phyloP scores from a whole-genome alignment of 2,113 vertebrate genomes.

The Cyrtonyx montezumae region DNA sequence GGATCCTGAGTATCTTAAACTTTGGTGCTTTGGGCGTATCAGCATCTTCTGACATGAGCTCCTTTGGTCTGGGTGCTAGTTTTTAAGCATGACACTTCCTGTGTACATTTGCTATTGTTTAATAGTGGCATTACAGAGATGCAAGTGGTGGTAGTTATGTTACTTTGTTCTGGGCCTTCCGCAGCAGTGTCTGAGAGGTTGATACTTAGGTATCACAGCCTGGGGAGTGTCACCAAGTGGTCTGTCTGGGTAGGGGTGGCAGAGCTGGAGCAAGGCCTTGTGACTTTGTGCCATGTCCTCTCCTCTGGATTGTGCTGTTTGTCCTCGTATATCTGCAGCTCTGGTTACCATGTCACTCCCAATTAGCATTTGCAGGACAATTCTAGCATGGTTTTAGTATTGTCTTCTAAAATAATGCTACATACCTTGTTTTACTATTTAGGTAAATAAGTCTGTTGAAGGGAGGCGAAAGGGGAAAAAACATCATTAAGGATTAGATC shows the following conservation, averaged over 20 bases:
- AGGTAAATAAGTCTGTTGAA: background rate
- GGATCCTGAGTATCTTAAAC: background rate
- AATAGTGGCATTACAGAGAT: background rate
- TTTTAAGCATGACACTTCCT: background rate
- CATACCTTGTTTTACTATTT: background rate
- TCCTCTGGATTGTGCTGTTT: background rate
- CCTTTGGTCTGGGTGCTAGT: background rate
- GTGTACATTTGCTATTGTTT: background rate
- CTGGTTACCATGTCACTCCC: background rate
- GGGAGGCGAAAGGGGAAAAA: background rate
- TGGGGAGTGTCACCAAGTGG: background rate
- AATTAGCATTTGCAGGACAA: background rate
- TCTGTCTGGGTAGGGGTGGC: background rate
- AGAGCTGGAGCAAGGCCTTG: background rate
- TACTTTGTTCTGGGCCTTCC: background rate
- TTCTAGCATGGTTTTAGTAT: background rate
- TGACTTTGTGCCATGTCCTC: background rate
- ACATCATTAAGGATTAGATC: slow-evolving; percentile 21
- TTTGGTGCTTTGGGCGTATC: background rate
- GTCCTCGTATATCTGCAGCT: background rate
- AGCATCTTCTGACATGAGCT: background rate
- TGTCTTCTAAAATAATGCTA: background rate
- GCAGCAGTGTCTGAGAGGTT: background rate
- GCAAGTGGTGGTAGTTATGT: fast-evolving
- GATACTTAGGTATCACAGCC: fast-evolving